Base-by-base conservation (phyloP, 2,113 vertebrate species). In the Neodontobutis hainanensis region DNA sequence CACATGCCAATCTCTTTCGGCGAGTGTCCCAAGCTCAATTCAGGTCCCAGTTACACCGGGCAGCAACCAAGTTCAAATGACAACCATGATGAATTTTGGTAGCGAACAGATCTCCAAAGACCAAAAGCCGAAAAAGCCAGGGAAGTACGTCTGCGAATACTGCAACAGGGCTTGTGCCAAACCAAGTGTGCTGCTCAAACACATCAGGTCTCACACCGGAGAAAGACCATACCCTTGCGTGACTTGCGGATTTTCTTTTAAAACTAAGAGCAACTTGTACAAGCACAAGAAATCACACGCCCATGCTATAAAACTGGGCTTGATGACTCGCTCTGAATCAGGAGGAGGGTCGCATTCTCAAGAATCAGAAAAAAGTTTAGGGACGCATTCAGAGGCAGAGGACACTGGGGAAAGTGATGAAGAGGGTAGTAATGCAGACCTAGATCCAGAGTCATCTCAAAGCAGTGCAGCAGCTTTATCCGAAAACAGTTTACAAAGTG, bases 261-360 rank as follows among this genome's bases (percentile, higher is more conserved):
- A 99, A 90, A 99, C 98, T 71, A 99, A 99, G 92, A 99, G 97
- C 85, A 99, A 99, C 84, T 87, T 99, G 47, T 99, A 99, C 85
- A 99, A 99, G 94, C 98, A 99, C 94, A 99, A 98, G 88, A 99
- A 99, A 36, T 99, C 98, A 19, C 97, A 99, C n/a, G 96, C 98
- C 1, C 98, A 99, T 4, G 95, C 96, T 10, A 96, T 98, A 80
- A 99, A 99, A 87, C 93, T 99, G 66, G 96, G 96, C 10, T 94
- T 98, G 12, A 94, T 95, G 59, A 89, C 94, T 5, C 94, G 95
- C 0, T 93, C 95, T 1, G 97, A 97, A 77, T 92, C 95, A 4
- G 90, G 93, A 67, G 90, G 92, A 15, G 88, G 95, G 47, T 95
- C 94, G 36, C 72, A 96, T 14, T 94, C 96, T 38, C 94, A 95